Conservation (phyloP, 2,888 invertebrate species). For the Stenurella melanura region DNA sequence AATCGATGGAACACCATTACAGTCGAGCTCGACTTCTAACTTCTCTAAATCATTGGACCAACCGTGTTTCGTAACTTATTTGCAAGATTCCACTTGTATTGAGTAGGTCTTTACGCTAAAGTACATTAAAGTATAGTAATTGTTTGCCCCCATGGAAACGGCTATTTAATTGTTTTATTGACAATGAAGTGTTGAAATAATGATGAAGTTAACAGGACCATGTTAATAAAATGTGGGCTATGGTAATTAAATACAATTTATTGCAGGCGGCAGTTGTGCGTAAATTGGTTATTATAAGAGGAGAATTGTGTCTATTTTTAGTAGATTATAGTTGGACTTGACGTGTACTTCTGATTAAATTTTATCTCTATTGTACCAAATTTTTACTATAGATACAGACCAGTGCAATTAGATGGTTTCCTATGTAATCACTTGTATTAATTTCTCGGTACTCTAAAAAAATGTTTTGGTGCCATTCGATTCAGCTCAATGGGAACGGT, state of each 20-base stretch:
- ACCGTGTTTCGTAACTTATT: conserved; percentile 65
- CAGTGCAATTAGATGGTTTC: too few species aligned
- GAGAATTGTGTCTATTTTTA: background rate
- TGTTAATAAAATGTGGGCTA: conserved; percentile 30
- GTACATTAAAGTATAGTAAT: conserved; percentile 28
- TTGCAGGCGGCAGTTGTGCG: background rate
- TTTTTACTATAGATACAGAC: too few species aligned
- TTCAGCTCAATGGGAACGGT: too few species aligned
- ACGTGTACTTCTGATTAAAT: too few species aligned
- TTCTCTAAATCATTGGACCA: conserved; percentile 69
- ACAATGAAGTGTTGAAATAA: conserved; percentile 5
- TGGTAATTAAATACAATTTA: conserved; percentile 28
- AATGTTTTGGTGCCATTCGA: too few species aligned
- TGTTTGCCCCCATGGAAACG: conserved; percentile 24
- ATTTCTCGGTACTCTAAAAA: too few species aligned
- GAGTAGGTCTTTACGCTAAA: conserved; percentile 42
- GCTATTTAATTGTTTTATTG: conserved; percentile 30
- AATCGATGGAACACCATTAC: conserved; percentile 75
- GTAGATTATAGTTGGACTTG: background rate
- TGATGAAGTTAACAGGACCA: conserved; percentile 9
- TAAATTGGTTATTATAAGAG: conserved; percentile 13
- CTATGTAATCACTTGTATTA: too few species aligned
- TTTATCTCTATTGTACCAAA: too few species aligned
- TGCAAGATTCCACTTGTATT: conserved; percentile 59
- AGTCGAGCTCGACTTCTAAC: conserved; percentile 71